phyloP scores from a whole-genome alignment of 2,888 invertebrate genomes.

The Troides aeacus region DNA sequence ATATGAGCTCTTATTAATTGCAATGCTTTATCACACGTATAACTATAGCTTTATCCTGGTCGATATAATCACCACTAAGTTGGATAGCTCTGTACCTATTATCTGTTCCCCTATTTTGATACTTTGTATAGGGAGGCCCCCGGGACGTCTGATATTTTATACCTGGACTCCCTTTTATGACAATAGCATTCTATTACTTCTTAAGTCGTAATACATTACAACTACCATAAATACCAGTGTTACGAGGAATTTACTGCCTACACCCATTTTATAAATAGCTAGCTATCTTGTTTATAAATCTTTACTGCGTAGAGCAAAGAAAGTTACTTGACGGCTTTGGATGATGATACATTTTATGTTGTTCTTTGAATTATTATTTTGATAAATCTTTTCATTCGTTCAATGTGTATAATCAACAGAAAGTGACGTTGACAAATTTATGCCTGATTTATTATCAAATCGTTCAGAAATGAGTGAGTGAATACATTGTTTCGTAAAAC shows the following conservation, averaged over 20 bases:
- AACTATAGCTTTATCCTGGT: not conserved
- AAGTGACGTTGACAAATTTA: not conserved
- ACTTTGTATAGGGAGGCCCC: slow-evolving; percentile 15
- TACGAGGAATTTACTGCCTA: slow-evolving; percentile 27
- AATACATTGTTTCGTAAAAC: too few species aligned
- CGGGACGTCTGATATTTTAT: slow-evolving; percentile 26
- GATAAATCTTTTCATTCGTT: not conserved
- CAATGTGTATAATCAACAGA: not conserved
- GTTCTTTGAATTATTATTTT: slow-evolving; percentile 8
- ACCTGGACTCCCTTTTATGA: slow-evolving; percentile 27
- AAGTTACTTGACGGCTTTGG: slow-evolving; percentile 11
- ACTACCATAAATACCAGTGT: slow-evolving; percentile 29
- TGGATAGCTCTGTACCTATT: slow-evolving; percentile 5
- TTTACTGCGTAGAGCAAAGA: slow-evolving; percentile 8
- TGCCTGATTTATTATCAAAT: too few species aligned
- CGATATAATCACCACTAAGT: slow-evolving; percentile 3
- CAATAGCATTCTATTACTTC: slow-evolving; percentile 28
- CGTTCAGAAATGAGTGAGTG: too few species aligned
- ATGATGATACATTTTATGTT: slow-evolving; percentile 3
- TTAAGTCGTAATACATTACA: slow-evolving; percentile 28
- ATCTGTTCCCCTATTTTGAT: slow-evolving; percentile 16
- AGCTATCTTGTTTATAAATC: slow-evolving; percentile 27
- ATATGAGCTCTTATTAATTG: not conserved
- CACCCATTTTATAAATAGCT: slow-evolving; percentile 26
- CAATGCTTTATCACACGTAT: not conserved